These are phyloP conservation scores for Aurelia sp. DNA, from an alignment of 30 jellyfish, hydroid and myxozoan species.

Conservation along the genomic window DNA sequence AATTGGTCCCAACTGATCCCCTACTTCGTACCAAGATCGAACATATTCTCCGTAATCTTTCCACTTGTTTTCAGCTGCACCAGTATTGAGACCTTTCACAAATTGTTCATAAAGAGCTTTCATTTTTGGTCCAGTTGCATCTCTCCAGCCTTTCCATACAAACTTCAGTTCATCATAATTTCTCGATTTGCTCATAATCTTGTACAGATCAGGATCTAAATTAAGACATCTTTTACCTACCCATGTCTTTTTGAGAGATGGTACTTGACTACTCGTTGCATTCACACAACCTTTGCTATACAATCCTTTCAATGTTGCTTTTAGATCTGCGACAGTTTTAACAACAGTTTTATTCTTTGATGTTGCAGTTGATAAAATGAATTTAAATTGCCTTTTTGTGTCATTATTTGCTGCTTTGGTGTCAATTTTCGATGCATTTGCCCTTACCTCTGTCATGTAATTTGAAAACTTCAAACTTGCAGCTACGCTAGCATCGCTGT, in stretches of 20 bases:
- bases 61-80: constrained; percentile 87
- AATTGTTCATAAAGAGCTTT: constrained; percentile 64
- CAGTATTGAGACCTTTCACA: constrained; percentile 73
- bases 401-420: constrained; percentile 57
- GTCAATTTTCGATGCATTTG: constrained; percentile 68
- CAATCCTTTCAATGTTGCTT: constrained; percentile 64
- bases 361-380: constrained; percentile 64
- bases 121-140: constrained; percentile 84
- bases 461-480: constrained; percentile 69
- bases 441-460: constrained; percentile 49
- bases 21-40: constrained; percentile 90
- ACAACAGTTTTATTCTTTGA: constrained; percentile 58
- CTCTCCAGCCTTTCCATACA: constrained; percentile 98
- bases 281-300: constrained; percentile 87
- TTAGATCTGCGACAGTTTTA: constrained; percentile 44
- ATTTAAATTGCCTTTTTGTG: constrained; percentile 67
- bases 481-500: constrained; percentile 65
- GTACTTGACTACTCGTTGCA: constrained; percentile 73
- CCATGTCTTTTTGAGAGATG: constrained; percentile 47
- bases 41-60: constrained; percentile 89
- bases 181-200: constrained; percentile 72
- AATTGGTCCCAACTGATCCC: constrained; percentile 56
- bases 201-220: constrained; percentile 71
- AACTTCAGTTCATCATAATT: constrained; percentile 75
- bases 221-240: constrained; percentile 64